Evolutionary conservation across 2,113 vertebrate species (phyloP).

Genomic region (Papio anubis): DNA sequence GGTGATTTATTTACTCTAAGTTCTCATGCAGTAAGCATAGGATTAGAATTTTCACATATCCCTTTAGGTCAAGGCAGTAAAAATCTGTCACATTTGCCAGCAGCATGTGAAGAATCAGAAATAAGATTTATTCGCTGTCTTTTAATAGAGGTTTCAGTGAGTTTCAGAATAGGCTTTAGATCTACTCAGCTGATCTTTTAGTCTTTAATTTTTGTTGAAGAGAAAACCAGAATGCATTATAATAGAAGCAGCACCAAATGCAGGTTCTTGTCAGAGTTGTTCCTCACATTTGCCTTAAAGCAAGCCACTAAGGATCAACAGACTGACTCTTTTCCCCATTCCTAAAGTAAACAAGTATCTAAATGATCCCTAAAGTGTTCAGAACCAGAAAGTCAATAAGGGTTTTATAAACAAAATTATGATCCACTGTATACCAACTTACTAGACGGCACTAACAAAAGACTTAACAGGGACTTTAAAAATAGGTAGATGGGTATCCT

Average conservation of each 20-base stretch:
- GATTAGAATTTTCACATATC: slow-evolving; percentile 6
- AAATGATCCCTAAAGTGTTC: not conserved
- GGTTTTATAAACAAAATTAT: not conserved
- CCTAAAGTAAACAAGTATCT: not conserved
- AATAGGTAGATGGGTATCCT: slow-evolving; percentile 31
- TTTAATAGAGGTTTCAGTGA: not conserved
- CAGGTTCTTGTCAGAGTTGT: not conserved
- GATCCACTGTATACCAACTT: not conserved
- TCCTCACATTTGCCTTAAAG: not conserved
- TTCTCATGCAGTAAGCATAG: not conserved
- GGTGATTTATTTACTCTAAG: not conserved
- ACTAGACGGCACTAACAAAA: not conserved
- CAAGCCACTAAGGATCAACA: not conserved
- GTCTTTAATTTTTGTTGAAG: not conserved
- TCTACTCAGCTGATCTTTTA: not conserved
- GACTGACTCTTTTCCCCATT: not conserved
- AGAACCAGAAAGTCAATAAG: not conserved
- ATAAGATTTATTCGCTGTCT: not conserved
- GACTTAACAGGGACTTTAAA: not conserved
- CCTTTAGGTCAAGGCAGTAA: not conserved
- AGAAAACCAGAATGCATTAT: not conserved
- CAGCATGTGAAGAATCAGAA: not conserved
- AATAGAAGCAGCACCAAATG: not conserved
- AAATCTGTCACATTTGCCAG: not conserved
- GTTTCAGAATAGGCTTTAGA: not conserved